Evolutionary conservation across 2,797 vertebrate genomes (phyloP).

Genomic region (Sebastes kiyomatsui): DNA sequence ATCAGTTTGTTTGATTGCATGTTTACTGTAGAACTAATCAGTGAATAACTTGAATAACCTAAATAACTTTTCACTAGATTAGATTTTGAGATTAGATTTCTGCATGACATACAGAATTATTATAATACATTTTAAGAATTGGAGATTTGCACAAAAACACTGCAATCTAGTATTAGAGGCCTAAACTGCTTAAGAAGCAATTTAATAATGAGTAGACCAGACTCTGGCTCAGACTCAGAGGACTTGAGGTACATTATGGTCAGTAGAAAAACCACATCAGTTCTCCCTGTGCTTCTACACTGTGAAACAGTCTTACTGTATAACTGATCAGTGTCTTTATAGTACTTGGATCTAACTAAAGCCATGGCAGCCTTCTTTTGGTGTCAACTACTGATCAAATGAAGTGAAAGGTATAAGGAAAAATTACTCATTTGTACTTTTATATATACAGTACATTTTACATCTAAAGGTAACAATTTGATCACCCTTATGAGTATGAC

Average conservation of each 20-base stretch:
- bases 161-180: neutral
- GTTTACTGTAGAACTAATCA: slow-evolving; percentile 12
- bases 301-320: neutral
- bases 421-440: neutral
- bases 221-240: slow-evolving; percentile 8
- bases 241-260: slow-evolving; percentile 37
- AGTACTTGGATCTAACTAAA: neutral
- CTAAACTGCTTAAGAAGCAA: neutral
- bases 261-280: slow-evolving; percentile 17
- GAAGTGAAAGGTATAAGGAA: neutral
- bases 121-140: neutral
- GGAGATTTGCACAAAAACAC: neutral
- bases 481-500: neutral
- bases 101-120: neutral
- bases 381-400: neutral
- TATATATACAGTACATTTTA: neutral
- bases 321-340: slow-evolving; percentile 9
- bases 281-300: slow-evolving; percentile 8
- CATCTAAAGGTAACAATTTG: neutral
- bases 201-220: neutral
- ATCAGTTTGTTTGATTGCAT: slow-evolving; percentile 19
- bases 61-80: neutral
- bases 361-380: neutral
- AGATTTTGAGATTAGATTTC: neutral
- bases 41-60: neutral